Base-by-base conservation (phyloP, 2,797 vertebrate genomes). In the Poecilia velifera region DNA sequence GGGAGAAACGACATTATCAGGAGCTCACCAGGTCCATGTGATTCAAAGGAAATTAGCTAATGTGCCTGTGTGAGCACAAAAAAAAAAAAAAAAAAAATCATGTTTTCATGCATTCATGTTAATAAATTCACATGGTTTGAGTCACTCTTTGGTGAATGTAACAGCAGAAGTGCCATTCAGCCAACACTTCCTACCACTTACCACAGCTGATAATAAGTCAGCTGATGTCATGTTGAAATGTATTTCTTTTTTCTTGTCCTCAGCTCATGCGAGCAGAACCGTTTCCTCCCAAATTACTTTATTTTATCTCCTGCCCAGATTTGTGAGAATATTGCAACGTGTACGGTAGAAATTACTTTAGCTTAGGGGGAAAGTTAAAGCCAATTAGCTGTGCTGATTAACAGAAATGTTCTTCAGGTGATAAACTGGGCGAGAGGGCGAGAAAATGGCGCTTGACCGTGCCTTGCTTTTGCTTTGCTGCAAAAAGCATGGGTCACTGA, bases 401-500 rank as follows among this genome's bases (percentile, higher is more conserved):
- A 76, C 47, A 72, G 6, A 70, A 45, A 34, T 79, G 68, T 64
- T 80, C 66, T 73, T 47, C 74, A 70, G 79, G 72, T 72, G 64
- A 74, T 6, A 7, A 84, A 86, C 73, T n/a, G 79, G 78, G 13
- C 22, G 41, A 71, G 72, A 82, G 85, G 81, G 62, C 36, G 31
- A 16, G 3, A 39, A 39, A 39, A 39, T 31, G 31, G 31, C 74
- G 87, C 80, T 87, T 82, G 64, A 79, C 85, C 76, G 18, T 90
- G 88, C 34, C 76, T 76, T 84, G 79, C 90, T 88, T 91, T 88
- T 91, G 90, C 91, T 87, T 82, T 55, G 62, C 77, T 85, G 85
- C 80, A 90, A 90, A 85, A 68, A 13, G 82, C 85, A 89, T 73
- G 89, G 94, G 93, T 95, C 94, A 93, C 74, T 82, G 90, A 82